Evolutionary conservation across 2,113 vertebrate species (phyloP), one percentile per base, ranked within the genome.

Genomic region (human (Homo sapiens)): DNA sequence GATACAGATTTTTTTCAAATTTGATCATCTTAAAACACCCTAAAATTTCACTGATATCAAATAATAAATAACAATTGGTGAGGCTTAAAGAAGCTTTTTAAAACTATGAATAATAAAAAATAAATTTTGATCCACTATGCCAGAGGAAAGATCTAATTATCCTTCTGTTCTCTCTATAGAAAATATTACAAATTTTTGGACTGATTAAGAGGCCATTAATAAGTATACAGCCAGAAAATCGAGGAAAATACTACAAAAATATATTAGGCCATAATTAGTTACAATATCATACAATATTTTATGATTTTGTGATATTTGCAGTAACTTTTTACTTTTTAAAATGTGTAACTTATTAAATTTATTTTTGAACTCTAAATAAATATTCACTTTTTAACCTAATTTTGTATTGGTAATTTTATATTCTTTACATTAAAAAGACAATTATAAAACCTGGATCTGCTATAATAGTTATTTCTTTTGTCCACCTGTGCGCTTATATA

Each of bases 381-480:
- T 48, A 64, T 40, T 80, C 7, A 48, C 43, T 55, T 92, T 80
- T 30, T 94, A 80, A 64, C 12, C 66, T 64, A 57, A 76, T 45
- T 89, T 81, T 85, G 25, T 50, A 93, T 52, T 57, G 20, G 14
- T 86, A 68, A 86, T 72, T 96, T 96, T 78, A 87, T 85, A 35
- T 70, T 83, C 23, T 70, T 95, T 84, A 84, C 3, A 43, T 70
- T 55, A 64, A 76, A 94, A 76, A 95, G 11, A 72, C 13, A 57
- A 83, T 64, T 80, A 72, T 79, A 80, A 95, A 93, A 80, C 14
- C 32, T 75, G 35, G 8, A 18, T 72, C 38, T 93, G 13, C 40
- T 89, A 17, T 48, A 90, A 96, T 27, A 95, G 22, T 83, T 83
- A 32, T 64, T 75, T 89, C 6, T 61, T 95, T 48, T 55, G 11